These are phyloP conservation scores for Epinephelus fuscoguttatus DNA, from an alignment of 2,113 vertebrate genomes.

Conservation along the genomic window DNA sequence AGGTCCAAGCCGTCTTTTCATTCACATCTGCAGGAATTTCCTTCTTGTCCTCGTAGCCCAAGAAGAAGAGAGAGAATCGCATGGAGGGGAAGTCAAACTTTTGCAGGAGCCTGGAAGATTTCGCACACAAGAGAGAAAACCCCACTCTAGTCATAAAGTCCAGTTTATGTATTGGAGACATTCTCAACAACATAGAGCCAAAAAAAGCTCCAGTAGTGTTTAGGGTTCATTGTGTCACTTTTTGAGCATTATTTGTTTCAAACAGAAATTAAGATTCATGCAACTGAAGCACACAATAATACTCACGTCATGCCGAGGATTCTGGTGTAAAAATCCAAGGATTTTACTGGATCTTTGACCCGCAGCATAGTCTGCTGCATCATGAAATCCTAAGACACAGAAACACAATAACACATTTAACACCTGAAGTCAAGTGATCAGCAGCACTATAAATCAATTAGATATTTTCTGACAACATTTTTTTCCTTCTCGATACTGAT, in stretches of 20 bases:
- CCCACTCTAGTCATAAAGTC: neutral
- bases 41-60: slow-evolving; percentile 96
- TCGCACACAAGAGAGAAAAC: slow-evolving; percentile 23
- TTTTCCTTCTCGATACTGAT: no score
- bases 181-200: neutral
- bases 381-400: slow-evolving; percentile 89
- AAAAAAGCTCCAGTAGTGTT: neutral
- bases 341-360: slow-evolving; percentile 96
- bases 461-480: no score
- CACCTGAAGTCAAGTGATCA: neutral
- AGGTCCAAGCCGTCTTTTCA: slow-evolving; percentile 90
- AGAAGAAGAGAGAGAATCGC: slow-evolving; percentile 96
- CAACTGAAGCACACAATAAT: neutral
- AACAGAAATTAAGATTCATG: neutral
- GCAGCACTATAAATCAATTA: neutral
- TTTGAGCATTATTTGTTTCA: neutral
- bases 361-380: slow-evolving; percentile 98
- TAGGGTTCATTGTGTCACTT: neutral
- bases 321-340: slow-evolving; percentile 97
- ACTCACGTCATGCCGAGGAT: slow-evolving; percentile 98
- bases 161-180: neutral
- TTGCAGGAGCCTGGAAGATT: slow-evolving; percentile 89
- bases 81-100: slow-evolving; percentile 96
- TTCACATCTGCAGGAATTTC: slow-evolving; percentile 90
- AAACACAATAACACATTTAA: neutral